Evolutionary conservation across 2,888 invertebrate genomes (phyloP).

Genomic region (Argyresthia albistria): DNA sequence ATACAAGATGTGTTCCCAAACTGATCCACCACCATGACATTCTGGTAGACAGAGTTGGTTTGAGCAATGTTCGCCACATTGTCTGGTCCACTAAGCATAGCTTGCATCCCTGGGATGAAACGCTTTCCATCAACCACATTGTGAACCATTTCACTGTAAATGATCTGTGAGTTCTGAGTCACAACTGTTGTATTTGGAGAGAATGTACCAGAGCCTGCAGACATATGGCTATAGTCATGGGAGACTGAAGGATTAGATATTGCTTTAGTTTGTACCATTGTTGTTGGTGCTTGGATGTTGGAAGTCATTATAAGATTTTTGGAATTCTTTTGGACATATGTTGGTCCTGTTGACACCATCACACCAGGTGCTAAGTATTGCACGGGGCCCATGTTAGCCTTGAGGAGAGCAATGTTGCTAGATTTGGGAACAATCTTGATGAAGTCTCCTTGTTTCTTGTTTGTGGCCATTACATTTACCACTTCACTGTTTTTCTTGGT

Average conservation of each 20-base stretch:
- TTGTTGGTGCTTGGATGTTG: constrained; percentile 30
- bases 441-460: constrained; percentile 1
- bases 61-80: constrained; percentile 49
- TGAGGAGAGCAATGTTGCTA: constrained; percentile 46
- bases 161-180: constrained; percentile 60
- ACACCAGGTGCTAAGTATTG: constrained; percentile 43
- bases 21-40: constrained; percentile 63
- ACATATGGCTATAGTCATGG: constrained; percentile 40
- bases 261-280: constrained; percentile 37
- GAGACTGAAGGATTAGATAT: constrained; percentile 27
- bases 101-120: constrained; percentile 48
- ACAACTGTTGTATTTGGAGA: constrained; percentile 57
- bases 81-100: constrained; percentile 39
- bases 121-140: constrained; percentile 50
- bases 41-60: constrained; percentile 55
- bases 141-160: constrained; percentile 63
- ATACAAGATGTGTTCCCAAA: constrained; percentile 59
- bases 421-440: constrained; percentile 23
- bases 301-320: constrained; percentile 56
- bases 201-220: constrained; percentile 27
- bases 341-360: constrained; percentile 41
- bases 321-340: constrained; percentile 61
- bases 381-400: constrained; percentile 44
- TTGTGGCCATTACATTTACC: constrained; percentile 37
- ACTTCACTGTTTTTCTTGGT: constrained; percentile 36